A percentile compares a stretch with the other conserved stretches of the same genome.
Conservation (phyloP, 1,140 invertebrate genomes). For the Brachionus asplanchnoidis region DNA sequence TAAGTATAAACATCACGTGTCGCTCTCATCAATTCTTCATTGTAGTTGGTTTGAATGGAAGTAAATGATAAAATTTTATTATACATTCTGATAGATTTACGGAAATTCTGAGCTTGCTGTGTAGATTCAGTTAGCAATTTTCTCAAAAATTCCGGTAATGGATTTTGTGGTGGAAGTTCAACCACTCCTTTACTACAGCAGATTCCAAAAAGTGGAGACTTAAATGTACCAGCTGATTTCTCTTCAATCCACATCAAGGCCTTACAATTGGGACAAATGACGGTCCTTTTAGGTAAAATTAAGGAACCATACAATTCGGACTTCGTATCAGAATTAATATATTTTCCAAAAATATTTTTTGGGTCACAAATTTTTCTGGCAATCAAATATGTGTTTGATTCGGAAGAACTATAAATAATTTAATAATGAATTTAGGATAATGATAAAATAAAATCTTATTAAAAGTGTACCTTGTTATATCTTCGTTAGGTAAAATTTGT, state of each 20-base stretch:
- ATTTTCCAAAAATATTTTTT: not conserved
- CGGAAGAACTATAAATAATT: no score
- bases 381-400: not conserved
- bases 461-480: no score
- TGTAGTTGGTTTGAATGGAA: not conserved
- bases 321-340: not conserved
- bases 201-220: not conserved
- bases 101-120: not conserved
- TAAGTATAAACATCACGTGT: not conserved
- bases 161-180: not conserved
- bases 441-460: no score
- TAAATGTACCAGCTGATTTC: not conserved
- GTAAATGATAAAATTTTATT: not conserved
- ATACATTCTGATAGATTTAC: not conserved
- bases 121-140: no score
- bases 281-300: not conserved
- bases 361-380: not conserved
- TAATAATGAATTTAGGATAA: no score
- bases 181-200: not conserved
- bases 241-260: not conserved
- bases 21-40: not conserved
- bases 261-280: not conserved
- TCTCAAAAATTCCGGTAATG: not conserved
- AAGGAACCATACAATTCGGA: not conserved
- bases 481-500: no score